Evolutionary conservation across 2,113 vertebrate genomes (phyloP), one percentile per base, ranked within the genome.

Genomic region (Mormoops blainvillei): DNA sequence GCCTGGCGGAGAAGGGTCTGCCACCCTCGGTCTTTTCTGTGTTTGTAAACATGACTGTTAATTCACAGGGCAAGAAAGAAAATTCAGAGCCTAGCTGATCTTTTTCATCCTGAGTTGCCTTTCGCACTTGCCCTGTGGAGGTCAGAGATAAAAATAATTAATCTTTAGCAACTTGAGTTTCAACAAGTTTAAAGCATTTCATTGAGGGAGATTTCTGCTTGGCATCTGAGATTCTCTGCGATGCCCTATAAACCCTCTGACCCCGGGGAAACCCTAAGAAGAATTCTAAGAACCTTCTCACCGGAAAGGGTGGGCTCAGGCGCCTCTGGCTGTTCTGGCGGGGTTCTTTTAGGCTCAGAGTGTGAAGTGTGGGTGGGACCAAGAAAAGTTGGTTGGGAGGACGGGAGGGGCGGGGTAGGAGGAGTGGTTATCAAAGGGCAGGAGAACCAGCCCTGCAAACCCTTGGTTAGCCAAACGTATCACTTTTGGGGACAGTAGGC

Each of bases 261-360:
- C 0, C 0, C 56, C 13, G 65, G 22, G 56, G 36, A 81, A 76
- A 88, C 36, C 6, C 82, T 96, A 89, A 88, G 91, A 96, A 96
- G 93, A 96, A 85, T 95, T 96, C 96, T 95, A 83, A 94, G 93
- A 97, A 94, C 5, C 24, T 82, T 81, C 43, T 96, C 58, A 87
- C 91, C 89, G 86, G 94, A 97, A 97, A 94, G 81, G 38, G 91
- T 50, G 87, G 68, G 68, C 36, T 71, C 41, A 45, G 70, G 50
- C 73, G 19, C 91, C 95, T 58, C 77, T 77, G 54, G 38, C 13
- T 31, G 16, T 52, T 68, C 36, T 89, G 61, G 86, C 41, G 54
- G 54, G 33, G 36, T 43, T 63, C 56, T 84, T 95, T 74, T 48
- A 43, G 74, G 38, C 28, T 84, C 41, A 31, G 26, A 24, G 77